These are phyloP conservation scores for Panurus biarmicus DNA, from an alignment of 2,113 vertebrate genomes.

Conservation along the genomic window DNA sequence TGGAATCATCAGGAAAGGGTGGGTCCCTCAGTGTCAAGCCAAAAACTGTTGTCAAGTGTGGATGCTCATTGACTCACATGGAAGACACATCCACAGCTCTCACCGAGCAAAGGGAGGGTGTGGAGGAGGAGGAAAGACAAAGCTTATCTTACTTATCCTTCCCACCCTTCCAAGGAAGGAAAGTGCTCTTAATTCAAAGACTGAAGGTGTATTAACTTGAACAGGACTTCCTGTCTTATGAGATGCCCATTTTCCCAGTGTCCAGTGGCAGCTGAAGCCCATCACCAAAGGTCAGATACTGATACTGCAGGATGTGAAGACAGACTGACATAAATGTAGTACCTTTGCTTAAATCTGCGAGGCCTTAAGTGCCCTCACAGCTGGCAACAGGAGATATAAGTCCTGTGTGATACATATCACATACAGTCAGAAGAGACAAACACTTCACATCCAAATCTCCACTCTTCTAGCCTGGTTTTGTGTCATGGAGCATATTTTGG, in stretches of 20 bases:
- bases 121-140: background rate
- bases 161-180: background rate
- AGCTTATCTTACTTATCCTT: background rate
- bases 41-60: background rate
- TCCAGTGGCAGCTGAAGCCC: background rate
- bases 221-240: background rate
- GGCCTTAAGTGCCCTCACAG: background rate
- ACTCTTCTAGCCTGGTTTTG: background rate
- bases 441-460: background rate
- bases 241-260: background rate
- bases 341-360: background rate
- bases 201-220: background rate
- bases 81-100: background rate
- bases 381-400: background rate
- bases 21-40: background rate
- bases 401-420: accelerated
- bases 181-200: background rate
- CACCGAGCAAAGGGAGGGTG: background rate
- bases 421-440: background rate
- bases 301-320: background rate
- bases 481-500: background rate
- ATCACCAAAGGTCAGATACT: background rate
- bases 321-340: background rate
- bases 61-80: background rate
- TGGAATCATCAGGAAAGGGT: background rate